Base-by-base conservation (phyloP, 1,140 invertebrate genomes). In the Zaprionus camerounensis region DNA sequence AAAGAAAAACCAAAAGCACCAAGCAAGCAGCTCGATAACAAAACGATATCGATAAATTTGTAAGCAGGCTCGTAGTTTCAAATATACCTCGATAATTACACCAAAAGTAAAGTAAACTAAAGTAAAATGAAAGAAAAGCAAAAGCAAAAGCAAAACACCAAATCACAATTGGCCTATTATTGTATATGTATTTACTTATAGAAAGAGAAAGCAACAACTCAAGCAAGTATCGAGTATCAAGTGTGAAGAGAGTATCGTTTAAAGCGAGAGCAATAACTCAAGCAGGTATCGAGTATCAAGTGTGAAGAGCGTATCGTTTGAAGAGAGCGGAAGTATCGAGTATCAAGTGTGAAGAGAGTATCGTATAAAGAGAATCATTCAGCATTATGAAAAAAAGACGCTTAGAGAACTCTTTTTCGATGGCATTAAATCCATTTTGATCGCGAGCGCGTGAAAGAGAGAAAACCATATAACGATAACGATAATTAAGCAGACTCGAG, bases 51-150 rank as follows among this genome's bases (percentile, higher is more conserved):
- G 44, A 36, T 76, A 63, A 49, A 68, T 79, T 67, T 76, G 46
- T 72, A 76, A 72, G 69, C 69, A 72, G 70, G 62, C 69, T 74
- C 71, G 65, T 69, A 69, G 71, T 57, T 51, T 51, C 46, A 20
- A 51, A 51, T 53, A 36, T 38, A 56, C 41, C 41, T 68, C 28
- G 24, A 34, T 34, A 34, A 61, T 17, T 13, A 57, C 64, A 68
- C 26, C 38, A 44, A 62, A 34, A 38, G 11, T 12, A 46, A 46
- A 46, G 17, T 15, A n/a, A 38, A 38, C 0, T 15, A 38, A 38
- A 38, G 13, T 15, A 38, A 38, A 38, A 38, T 1, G 4, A 38
- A 38, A 38, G 15, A 65, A n/a, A 53, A 20, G 49, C 46, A 65
- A 12, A 44, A 13, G 26, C 5, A 5, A 41, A 41, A 17, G 41